A percentile compares a stretch with the other conserved stretches of the same genome.
phyloP scores from a whole-genome alignment of 2,113 vertebrate genomes.

The Agapornis roseicollis region DNA sequence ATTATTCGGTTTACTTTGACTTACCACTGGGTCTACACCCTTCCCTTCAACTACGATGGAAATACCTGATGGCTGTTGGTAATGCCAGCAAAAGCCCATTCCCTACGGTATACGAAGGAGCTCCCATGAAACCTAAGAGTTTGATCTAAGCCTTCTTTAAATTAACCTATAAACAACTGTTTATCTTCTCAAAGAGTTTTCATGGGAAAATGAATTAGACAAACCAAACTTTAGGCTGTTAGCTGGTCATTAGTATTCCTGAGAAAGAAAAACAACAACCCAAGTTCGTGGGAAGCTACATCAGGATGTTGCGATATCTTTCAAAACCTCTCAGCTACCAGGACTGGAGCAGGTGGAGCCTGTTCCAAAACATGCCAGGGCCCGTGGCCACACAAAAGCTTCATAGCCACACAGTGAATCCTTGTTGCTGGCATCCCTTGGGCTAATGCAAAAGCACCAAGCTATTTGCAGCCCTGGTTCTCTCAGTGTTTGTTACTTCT shows the following conservation, averaged over 20 bases:
- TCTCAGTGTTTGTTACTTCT: neutral
- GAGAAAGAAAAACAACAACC: neutral
- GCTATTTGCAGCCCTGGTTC: neutral
- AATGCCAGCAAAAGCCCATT: neutral
- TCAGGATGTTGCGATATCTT: neutral
- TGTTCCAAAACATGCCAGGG: neutral
- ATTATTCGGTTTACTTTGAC: neutral
- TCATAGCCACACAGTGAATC: neutral
- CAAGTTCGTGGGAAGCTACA: neutral
- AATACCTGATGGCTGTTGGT: neutral
- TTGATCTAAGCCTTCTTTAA: neutral
- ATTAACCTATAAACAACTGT: neutral
- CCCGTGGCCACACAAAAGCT: accelerated
- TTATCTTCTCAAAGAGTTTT: neutral
- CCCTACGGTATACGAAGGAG: neutral
- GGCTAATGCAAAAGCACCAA: neutral
- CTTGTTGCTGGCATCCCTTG: neutral
- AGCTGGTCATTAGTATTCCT: neutral
- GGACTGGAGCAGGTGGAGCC: neutral
- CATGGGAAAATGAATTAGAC: neutral
- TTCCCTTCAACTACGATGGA: neutral
- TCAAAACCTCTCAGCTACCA: neutral
- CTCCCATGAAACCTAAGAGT: neutral
- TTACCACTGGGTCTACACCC: neutral
- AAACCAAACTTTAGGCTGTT: neutral